Evolutionary conservation across 1,140 invertebrate species (phyloP), one percentile per base, ranked within the genome.

Genomic region (Brachionus rubens): DNA sequence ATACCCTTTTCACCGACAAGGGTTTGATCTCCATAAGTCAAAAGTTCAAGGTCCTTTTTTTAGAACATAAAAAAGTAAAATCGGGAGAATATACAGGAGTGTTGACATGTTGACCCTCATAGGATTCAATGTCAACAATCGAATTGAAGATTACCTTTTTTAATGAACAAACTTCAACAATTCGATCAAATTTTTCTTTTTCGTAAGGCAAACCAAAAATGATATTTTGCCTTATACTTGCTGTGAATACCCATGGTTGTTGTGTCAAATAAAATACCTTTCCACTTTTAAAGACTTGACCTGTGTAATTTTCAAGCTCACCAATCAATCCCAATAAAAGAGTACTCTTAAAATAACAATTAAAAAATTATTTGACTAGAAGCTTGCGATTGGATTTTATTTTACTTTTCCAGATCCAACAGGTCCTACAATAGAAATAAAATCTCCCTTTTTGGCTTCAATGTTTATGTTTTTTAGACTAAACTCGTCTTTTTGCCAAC

Each of bases 231-330:
- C 90, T 78, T 1, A 88, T 80, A 48, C 84, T 86, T 9, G 86
- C 89, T 0, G 87, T 88, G 81, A 91, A 91, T 0, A 96, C 87
- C 93, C 93, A 98, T 0, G 93, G 89, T 79, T 95, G 91, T 83
- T 97, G 94, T n/a, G 91, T 90, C 12, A 91, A 90, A 83, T 95
- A 97, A 0, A 91, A 90, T 5, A 96, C 83, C 41, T 86, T 89
- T 16, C 94, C 94, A 48, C 88, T 87, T 0, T 93, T 85, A 54
- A 87, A 85, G 0, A 94, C 83, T 6, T 82, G 84, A 0, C 92
- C 92, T 0, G 85, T 83, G 1, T 81, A 83, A 0, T 91, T 79
- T 3, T 91, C 90, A 33, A 95, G 81, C 84, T 97, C 94, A 62
- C 89, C 86, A 5, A 96, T 85, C 68, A 96, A 87, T 1, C 89